A percentile compares a stretch with the other conserved stretches of the same genome.
Conservation (phyloP, 2,113 vertebrate species). For the Ophthalmotilapia sp. region DNA sequence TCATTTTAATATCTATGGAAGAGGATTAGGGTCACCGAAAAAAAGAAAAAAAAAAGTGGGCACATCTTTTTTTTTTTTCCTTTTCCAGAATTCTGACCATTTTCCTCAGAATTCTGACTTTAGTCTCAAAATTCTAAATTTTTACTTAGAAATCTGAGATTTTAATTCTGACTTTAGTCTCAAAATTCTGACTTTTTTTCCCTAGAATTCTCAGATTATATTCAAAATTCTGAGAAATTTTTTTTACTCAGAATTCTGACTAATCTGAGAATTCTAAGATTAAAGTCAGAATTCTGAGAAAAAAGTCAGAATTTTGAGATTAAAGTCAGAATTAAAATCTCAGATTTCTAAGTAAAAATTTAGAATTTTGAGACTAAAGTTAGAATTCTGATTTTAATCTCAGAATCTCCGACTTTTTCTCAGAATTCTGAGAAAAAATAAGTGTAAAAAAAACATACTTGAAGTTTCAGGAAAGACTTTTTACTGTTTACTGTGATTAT, state of each 20-base stretch:
- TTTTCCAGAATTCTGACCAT: neutral
- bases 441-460: neutral
- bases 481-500: neutral
- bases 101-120: neutral
- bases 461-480: accelerated
- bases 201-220: neutral
- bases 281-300: neutral
- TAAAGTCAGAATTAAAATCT: neutral
- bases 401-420: accelerated
- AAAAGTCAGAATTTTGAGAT: accelerated
- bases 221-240: neutral
- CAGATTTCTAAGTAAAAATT: neutral
- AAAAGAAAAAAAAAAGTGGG: accelerated
- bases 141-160: neutral
- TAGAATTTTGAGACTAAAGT: accelerated
- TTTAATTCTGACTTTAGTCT: neutral
- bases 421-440: neutral
- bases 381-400: neutral
- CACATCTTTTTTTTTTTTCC: neutral
- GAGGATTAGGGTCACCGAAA: accelerated
- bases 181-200: neutral
- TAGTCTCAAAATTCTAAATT: neutral
- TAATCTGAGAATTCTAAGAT: accelerated
- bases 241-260: neutral
- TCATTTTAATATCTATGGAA: neutral